Conservation (phyloP, 2,888 invertebrate species). For the Cremastinae sp. region DNA sequence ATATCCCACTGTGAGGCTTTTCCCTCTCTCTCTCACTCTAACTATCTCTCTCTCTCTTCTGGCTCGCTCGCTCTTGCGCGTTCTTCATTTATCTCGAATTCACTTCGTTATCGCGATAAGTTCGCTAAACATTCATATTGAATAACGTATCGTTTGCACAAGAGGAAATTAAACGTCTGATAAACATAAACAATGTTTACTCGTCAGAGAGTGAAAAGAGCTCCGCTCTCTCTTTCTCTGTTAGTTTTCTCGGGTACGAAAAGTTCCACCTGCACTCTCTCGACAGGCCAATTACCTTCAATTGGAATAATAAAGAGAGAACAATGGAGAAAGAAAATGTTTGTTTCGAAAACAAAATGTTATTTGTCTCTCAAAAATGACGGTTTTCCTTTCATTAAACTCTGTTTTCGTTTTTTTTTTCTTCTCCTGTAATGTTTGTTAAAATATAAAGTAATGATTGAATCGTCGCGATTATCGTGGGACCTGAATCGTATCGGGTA, state of each 20-base stretch:
- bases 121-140: constrained; percentile 35
- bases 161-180: constrained; percentile 25
- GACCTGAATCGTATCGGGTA: no score
- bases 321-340: background rate
- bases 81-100: constrained; percentile 14
- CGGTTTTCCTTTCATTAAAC: no score
- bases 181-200: constrained; percentile 13
- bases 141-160: constrained; percentile 38
- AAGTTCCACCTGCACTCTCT: constrained; percentile 1
- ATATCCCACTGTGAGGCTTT: background rate
- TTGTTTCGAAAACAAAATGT: no score
- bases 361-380: no score
- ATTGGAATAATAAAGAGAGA: background rate
- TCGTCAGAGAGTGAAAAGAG: background rate
- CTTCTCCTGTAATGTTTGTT: no score
- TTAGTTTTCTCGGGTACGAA: background rate
- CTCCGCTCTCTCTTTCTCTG: background rate
- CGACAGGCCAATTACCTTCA: background rate
- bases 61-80: background rate
- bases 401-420: no score
- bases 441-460: no score
- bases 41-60: constrained; percentile 6
- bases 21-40: constrained; percentile 14
- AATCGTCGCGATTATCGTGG: no score
- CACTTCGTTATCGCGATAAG: constrained; percentile 36